Conservation (phyloP, 2,888 invertebrate species). For the Diplazon laetatorius region DNA sequence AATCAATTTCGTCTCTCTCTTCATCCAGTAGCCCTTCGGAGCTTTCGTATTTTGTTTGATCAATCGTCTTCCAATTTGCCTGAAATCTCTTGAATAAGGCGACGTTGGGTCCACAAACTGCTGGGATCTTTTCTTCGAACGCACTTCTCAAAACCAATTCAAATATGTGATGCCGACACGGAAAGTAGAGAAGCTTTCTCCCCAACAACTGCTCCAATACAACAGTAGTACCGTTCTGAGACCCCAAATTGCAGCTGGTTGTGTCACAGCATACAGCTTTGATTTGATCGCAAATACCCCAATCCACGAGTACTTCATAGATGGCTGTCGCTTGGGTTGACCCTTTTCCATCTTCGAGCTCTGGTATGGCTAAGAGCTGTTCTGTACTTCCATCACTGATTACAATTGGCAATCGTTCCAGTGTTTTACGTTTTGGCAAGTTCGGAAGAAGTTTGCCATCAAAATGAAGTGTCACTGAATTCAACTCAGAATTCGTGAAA, state of each 20-base stretch:
- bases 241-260: conserved; percentile 49
- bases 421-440: neutral
- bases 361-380: conserved; percentile 44
- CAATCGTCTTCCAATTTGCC: conserved; percentile 10
- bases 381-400: conserved; percentile 1
- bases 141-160: conserved; percentile 43
- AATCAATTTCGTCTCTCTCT: neutral
- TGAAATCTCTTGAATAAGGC: conserved; percentile 42
- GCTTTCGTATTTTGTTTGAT: neutral
- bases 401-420: conserved; percentile 13
- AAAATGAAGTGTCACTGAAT: neutral
- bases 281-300: conserved; percentile 37
- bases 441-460: conserved; percentile 12
- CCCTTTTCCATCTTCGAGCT: conserved; percentile 40
- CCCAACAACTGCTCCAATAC: conserved; percentile 44
- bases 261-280: conserved; percentile 50
- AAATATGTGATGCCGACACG: conserved; percentile 52
- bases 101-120: conserved; percentile 34
- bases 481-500: neutral
- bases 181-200: conserved; percentile 44
- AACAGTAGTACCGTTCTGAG: conserved; percentile 30
- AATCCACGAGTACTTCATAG: conserved; percentile 25
- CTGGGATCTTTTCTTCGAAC: conserved; percentile 44
- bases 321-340: conserved; percentile 26
- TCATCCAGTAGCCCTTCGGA: neutral